phyloP scores from a whole-genome alignment of 2,797 vertebrate genomes.

The Trichosurus vulpecula region DNA sequence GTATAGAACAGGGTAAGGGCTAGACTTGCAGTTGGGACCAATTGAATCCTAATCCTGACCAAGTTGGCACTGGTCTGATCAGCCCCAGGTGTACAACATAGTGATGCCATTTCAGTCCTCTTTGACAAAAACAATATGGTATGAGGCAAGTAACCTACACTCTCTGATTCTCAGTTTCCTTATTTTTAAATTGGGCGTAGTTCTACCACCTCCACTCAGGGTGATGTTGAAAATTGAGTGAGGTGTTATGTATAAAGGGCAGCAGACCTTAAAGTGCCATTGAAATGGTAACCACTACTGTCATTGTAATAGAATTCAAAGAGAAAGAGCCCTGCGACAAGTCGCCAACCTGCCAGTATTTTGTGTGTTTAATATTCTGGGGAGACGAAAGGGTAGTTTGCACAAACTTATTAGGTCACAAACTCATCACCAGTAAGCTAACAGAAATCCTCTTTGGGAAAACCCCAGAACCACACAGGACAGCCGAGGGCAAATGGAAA shows the following conservation, averaged over 20 bases:
- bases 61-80: no score
- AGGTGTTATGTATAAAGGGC: background rate
- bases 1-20: no score
- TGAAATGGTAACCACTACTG: background rate
- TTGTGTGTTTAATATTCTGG: background rate
- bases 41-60: no score
- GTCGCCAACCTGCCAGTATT: background rate
- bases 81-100: no score
- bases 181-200: background rate
- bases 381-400: background rate
- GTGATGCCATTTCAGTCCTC: no score
- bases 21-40: no score
- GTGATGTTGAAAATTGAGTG: no score
- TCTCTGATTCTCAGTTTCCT: background rate
- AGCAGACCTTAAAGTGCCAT: background rate
- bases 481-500: background rate
- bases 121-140: background rate
- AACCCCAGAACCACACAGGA: background rate
- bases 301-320: background rate
- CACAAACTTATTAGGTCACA: background rate
- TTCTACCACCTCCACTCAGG: background rate
- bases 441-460: background rate
- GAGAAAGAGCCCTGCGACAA: background rate
- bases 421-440: background rate
- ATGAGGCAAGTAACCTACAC: background rate